Conservation (phyloP, 2,888 invertebrate species). For the Notodromas monacha region DNA sequence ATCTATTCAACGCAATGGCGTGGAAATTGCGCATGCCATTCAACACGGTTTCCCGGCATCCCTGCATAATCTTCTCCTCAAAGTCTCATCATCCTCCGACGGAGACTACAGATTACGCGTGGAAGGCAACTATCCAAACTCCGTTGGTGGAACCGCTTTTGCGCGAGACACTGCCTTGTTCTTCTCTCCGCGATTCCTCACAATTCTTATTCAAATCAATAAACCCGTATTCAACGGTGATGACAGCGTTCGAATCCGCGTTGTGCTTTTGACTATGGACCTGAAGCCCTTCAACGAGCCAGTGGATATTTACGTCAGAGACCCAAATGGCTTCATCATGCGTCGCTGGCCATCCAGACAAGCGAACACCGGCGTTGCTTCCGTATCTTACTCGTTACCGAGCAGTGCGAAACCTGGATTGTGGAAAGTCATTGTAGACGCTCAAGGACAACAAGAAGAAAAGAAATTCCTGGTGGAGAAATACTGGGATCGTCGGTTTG, state of each 20-base stretch:
- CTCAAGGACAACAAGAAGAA: conserved; percentile 15
- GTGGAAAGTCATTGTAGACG: conserved; percentile 16
- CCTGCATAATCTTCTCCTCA: too few species aligned
- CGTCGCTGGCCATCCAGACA: conserved; percentile 8
- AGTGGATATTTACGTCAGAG: conserved; percentile 11
- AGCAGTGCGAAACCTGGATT: conserved; percentile 13
- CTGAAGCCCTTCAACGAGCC: conserved; percentile 12
- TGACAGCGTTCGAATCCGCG: conserved; percentile 11
- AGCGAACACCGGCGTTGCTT: neutral
- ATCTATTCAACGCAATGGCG: too few species aligned
- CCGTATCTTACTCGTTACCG: too few species aligned
- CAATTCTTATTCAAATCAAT: conserved; percentile 19
- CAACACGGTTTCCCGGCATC: too few species aligned
- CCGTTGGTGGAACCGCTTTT: conserved; percentile 16
- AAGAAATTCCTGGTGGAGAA: conserved; percentile 15
- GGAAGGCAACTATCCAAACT: conserved; percentile 15
- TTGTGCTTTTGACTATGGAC: conserved; percentile 11
- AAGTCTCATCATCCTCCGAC: too few species aligned
- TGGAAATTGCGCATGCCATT: too few species aligned
- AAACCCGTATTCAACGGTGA: conserved; percentile 17
- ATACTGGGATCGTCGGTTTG: conserved; percentile 16
- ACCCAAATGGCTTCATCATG: conserved; percentile 9
- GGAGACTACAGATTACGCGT: conserved; percentile 17
- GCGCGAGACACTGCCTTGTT: conserved; percentile 16
- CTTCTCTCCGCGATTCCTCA: conserved; percentile 17